A percentile compares a stretch with the other conserved stretches of the same genome.
Evolutionary conservation across 2,888 invertebrate genomes (phyloP).

Genomic region (Crocallis elinguaria): DNA sequence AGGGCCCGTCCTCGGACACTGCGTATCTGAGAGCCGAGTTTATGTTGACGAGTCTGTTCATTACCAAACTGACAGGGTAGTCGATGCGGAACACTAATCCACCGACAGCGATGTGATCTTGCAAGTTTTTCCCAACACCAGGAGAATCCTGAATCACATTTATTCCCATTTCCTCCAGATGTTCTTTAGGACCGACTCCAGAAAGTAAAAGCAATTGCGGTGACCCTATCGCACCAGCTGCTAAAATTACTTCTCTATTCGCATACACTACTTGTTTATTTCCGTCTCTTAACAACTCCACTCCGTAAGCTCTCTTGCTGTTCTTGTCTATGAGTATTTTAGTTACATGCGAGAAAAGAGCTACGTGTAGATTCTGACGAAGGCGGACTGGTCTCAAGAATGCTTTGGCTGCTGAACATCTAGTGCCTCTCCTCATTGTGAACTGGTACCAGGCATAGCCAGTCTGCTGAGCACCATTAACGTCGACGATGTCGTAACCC

Average conservation of each 20-base stretch:
- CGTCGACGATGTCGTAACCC: conserved; percentile 94
- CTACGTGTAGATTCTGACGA: conserved; percentile 92
- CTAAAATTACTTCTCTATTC: conserved; percentile 91
- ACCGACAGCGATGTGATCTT: conserved; percentile 95
- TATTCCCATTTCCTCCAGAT: conserved; percentile 89
- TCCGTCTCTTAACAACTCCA: conserved; percentile 90
- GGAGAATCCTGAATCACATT: conserved; percentile 90
- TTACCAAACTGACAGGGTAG: conserved; percentile 91
- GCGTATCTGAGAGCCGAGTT: conserved; percentile 94
- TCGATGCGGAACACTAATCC: conserved; percentile 93
- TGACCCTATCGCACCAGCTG: conserved; percentile 95
- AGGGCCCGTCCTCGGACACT: conserved; percentile 92
- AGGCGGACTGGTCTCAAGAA: conserved; percentile 92
- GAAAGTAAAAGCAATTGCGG: conserved; percentile 96
- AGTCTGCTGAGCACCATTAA: conserved; percentile 94
- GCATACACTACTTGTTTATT: conserved; percentile 87
- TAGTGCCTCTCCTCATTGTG: conserved; percentile 93
- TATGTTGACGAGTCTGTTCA: conserved; percentile 92
- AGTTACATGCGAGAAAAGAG: conserved; percentile 92
- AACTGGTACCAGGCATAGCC: conserved; percentile 95
- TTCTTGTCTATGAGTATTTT: conserved; percentile 89
- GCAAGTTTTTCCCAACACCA: conserved; percentile 94
- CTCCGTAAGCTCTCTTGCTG: conserved; percentile 90
- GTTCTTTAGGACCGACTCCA: conserved; percentile 92
- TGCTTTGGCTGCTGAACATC: conserved; percentile 94